These are phyloP conservation scores for Eclectus roratus DNA, from an alignment of 2,113 vertebrate species.

Conservation along the genomic window DNA sequence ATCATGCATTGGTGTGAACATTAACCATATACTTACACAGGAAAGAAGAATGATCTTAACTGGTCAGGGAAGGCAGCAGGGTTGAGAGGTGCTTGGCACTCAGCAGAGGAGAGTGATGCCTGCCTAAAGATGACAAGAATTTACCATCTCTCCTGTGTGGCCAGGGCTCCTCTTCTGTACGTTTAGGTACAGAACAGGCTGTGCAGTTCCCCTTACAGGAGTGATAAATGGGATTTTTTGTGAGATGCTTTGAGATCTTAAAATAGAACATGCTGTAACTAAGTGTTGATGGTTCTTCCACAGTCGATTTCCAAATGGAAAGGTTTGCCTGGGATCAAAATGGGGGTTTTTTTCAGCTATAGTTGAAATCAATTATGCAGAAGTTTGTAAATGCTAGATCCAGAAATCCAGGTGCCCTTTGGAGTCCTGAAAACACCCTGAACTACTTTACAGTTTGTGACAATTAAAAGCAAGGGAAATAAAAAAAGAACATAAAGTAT, in stretches of 20 bases:
- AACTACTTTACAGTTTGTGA: background rate
- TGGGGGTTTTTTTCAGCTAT: background rate
- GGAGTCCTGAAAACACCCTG: background rate
- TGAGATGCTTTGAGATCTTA: background rate
- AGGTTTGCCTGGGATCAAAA: background rate
- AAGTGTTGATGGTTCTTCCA: background rate
- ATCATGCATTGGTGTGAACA: background rate
- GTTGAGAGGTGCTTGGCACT: background rate
- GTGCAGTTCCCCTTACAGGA: background rate
- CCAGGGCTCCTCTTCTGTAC: too few species aligned
- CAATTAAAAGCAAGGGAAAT: background rate
- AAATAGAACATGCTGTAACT: background rate
- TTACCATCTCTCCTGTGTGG: too few species aligned
- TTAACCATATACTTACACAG: rapidly evolving
- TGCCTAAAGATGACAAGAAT: background rate
- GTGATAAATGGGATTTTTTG: background rate
- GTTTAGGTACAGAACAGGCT: too few species aligned
- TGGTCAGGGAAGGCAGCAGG: background rate
- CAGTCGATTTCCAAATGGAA: background rate
- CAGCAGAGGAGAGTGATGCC: background rate
- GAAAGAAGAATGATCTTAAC: background rate
- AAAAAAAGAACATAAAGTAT: background rate
- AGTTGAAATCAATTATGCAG: background rate
- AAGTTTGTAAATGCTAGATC: background rate
- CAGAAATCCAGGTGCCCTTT: background rate